Conservation (phyloP, 2,888 invertebrate species). For the Gerris lacustris region DNA sequence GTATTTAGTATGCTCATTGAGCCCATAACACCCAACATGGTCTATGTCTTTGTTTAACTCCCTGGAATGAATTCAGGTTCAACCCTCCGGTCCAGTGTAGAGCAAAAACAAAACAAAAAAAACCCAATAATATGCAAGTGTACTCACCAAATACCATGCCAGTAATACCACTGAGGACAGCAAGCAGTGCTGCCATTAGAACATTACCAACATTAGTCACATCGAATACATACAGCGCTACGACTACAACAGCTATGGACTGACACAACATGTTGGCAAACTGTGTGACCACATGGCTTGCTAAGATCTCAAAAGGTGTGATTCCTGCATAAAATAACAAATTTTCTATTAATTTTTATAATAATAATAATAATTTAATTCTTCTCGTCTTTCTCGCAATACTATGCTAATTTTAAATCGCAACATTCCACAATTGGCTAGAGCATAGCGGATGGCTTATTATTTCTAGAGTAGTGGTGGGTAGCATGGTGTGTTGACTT, state of each 20-base stretch:
- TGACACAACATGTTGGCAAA: slow-evolving; percentile 79
- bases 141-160: slow-evolving; percentile 82
- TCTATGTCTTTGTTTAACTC: too few relatives aligned
- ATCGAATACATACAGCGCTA: slow-evolving; percentile 64
- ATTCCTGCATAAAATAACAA: slow-evolving; percentile 38
- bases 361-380: background rate
- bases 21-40: too few relatives aligned
- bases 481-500: too few relatives aligned
- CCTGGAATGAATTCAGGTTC: too few relatives aligned
- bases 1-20: too few relatives aligned
- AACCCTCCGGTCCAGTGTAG: too few relatives aligned
- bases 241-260: slow-evolving; percentile 60
- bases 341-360: background rate
- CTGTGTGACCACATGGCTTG: slow-evolving; percentile 77
- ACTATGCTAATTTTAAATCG: too few relatives aligned
- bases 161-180: slow-evolving; percentile 71
- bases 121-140: background rate
- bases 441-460: too few relatives aligned
- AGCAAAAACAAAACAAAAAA: too few relatives aligned
- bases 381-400: too few relatives aligned
- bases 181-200: slow-evolving; percentile 58
- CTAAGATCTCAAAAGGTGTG: slow-evolving; percentile 66
- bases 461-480: too few relatives aligned
- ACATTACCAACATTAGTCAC: slow-evolving; percentile 66
- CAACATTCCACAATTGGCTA: too few relatives aligned